Percentiles rank a stretch among this genome's conserved stretches.
Evolutionary conservation across 92 coral and sea anemone genomes (phyloP).

Genomic region (Parazoanthus atlanticus): DNA sequence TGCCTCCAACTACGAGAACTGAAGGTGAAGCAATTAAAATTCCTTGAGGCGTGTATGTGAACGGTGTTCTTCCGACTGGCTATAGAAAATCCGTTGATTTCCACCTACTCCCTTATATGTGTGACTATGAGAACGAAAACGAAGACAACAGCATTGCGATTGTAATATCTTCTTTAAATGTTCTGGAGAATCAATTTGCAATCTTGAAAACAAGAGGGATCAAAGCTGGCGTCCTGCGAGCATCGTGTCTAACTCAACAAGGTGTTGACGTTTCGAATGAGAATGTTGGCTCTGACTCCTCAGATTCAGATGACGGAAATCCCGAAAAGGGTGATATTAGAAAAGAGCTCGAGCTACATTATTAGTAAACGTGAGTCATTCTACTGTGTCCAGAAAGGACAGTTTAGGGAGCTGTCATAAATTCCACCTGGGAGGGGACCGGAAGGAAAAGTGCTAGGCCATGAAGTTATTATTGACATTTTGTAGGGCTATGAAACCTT

Average conservation of each 20-base stretch:
- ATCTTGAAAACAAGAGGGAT: conserved; percentile 41
- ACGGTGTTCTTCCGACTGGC: conserved; percentile 59
- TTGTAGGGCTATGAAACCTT: no score
- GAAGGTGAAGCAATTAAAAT: conserved; percentile 52
- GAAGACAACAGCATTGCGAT: conserved; percentile 37
- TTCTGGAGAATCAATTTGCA: conserved; percentile 55
- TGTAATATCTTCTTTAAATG: conserved; percentile 53
- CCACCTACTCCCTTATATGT: conserved; percentile 60
- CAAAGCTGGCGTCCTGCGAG: conserved; percentile 43
- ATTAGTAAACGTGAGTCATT: neutral
- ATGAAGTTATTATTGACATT: no score
- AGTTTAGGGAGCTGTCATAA: no score
- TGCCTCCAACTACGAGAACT: conserved; percentile 23
- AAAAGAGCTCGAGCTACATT: neutral
- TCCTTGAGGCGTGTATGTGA: conserved; percentile 47
- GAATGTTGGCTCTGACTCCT: neutral
- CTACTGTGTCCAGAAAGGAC: neutral
- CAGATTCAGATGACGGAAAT: conserved; percentile 17
- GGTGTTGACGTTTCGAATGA: neutral
- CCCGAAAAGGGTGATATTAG: neutral
- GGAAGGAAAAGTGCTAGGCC: no score
- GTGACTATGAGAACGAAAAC: conserved; percentile 30
- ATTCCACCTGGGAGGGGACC: no score
- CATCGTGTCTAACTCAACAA: neutral
- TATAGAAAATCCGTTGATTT: conserved; percentile 63